Evolutionary conservation across 2,113 vertebrate genomes (phyloP).

Genomic region (Leptocoma aspasia): DNA sequence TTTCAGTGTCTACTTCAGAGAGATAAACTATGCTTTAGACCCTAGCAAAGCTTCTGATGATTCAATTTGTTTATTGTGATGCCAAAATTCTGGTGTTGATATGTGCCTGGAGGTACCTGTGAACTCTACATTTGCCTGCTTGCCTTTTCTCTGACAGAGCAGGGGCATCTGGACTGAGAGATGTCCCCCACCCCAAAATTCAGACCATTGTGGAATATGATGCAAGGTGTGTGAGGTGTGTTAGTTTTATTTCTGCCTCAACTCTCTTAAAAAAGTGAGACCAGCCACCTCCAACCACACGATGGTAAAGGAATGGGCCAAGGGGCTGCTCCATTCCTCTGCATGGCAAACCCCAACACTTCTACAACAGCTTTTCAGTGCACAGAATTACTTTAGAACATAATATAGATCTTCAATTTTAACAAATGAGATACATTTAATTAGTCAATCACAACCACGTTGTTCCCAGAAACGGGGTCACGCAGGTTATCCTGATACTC

Average conservation of each 20-base stretch:
- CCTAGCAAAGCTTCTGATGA: background rate
- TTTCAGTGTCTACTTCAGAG: conserved; percentile 14
- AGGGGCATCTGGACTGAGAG: background rate
- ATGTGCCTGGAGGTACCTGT: background rate
- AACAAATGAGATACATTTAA: background rate
- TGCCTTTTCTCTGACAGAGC: background rate
- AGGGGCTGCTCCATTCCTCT: rapidly evolving
- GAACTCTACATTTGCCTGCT: background rate
- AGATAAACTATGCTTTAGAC: background rate
- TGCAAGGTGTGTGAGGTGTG: background rate
- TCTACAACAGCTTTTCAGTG: background rate
- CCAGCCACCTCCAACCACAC: background rate
- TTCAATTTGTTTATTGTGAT: background rate
- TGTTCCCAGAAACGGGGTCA: background rate
- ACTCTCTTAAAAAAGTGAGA: background rate
- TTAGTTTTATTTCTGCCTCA: background rate
- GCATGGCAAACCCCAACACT: rapidly evolving
- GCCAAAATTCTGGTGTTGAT: background rate
- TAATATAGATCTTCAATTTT: background rate
- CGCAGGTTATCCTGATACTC: background rate
- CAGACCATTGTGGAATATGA: background rate
- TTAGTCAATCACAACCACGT: background rate
- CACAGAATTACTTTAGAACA: background rate
- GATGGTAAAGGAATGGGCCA: background rate
- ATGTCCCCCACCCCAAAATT: background rate